Conservation (phyloP, 1,140 invertebrate species). For the Plutomurus gul region DNA sequence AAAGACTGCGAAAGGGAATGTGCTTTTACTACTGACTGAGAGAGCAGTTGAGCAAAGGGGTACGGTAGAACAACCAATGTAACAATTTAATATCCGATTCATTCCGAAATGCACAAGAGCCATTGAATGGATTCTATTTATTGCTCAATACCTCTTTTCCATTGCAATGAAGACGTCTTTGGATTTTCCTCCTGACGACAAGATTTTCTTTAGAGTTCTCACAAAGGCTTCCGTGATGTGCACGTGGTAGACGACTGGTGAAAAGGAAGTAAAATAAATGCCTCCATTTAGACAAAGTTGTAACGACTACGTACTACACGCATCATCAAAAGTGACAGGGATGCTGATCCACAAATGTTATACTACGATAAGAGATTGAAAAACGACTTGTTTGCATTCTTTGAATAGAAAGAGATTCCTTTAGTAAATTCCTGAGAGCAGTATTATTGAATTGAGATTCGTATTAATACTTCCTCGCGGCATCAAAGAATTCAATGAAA, state of each 20-base stretch:
- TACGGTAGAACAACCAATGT: neutral
- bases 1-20: neutral
- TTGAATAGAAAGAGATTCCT: too few relatives aligned
- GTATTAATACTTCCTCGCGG: too few relatives aligned
- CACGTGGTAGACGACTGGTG: slow-evolving; percentile 81
- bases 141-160: slow-evolving; percentile 70
- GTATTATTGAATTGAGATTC: too few relatives aligned
- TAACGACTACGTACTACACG: too few relatives aligned
- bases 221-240: slow-evolving; percentile 81
- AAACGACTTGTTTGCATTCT: too few relatives aligned
- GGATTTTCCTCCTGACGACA: slow-evolving; percentile 57
- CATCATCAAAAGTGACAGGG: too few relatives aligned
- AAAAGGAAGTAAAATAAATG: neutral
- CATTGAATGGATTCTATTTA: slow-evolving; percentile 6
- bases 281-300: too few relatives aligned
- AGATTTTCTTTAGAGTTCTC: slow-evolving; percentile 70
- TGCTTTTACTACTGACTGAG: neutral
- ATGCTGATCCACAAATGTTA: too few relatives aligned
- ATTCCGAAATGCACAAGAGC: neutral
- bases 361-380: too few relatives aligned
- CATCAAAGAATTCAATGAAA: too few relatives aligned
- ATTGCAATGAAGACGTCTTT: slow-evolving; percentile 76
- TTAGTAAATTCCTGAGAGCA: too few relatives aligned
- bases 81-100: neutral
- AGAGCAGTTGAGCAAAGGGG: neutral